phyloP scores from a whole-genome alignment of 2,113 vertebrate genomes.

The Orientallactaga bullata region DNA sequence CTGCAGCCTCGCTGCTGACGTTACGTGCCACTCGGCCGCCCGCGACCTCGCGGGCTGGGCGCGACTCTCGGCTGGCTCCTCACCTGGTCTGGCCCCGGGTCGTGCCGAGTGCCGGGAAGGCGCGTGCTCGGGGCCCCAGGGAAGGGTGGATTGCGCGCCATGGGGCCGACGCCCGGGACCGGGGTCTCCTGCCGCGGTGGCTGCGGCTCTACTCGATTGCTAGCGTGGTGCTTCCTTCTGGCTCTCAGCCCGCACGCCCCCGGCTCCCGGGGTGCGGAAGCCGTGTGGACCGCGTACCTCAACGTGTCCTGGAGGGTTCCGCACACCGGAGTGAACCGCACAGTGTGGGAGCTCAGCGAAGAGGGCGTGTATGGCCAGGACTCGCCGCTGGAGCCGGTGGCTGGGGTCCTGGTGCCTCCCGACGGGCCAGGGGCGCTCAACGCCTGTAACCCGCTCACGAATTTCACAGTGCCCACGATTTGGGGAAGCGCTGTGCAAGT shows the following conservation, averaged over 20 bases:
- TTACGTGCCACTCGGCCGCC: constrained; percentile 3
- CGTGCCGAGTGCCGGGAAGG: neutral
- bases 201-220: constrained; percentile 57
- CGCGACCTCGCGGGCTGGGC: constrained; percentile 27
- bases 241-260: constrained; percentile 64
- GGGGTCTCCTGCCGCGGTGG: constrained; percentile 40
- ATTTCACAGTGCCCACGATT: constrained; percentile 84
- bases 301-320: constrained; percentile 88
- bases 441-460: constrained; percentile 85
- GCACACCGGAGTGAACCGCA: constrained; percentile 81
- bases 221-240: constrained; percentile 76
- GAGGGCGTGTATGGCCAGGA: constrained; percentile 91
- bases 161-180: constrained; percentile 64
- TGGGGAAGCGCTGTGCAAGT: constrained; percentile 71
- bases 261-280: constrained; percentile 72
- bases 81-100: constrained; percentile 12
- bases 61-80: neutral
- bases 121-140: neutral
- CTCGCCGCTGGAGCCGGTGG: constrained; percentile 86
- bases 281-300: constrained; percentile 89
- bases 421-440: constrained; percentile 81
- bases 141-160: constrained; percentile 14
- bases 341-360: constrained; percentile 87
- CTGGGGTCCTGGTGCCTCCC: constrained; percentile 87
- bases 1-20: constrained; percentile 6